Conservation (phyloP, 2,797 vertebrate species). For the Falco concolor region DNA sequence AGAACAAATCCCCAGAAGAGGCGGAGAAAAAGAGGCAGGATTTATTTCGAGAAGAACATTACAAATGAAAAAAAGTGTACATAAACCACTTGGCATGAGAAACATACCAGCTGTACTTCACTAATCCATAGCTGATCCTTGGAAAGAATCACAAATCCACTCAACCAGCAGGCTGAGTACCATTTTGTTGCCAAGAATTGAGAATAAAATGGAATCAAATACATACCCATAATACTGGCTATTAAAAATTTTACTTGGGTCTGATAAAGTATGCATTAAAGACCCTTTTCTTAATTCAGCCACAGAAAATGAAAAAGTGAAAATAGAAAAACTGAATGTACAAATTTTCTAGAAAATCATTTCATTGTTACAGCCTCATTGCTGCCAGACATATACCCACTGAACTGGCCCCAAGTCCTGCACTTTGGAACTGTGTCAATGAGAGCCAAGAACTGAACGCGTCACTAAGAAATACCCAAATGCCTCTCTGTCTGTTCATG, state of each 20-base stretch:
- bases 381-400: neutral
- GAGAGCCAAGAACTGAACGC: neutral
- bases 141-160: slow-evolving; percentile 49
- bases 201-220: slow-evolving; percentile 24
- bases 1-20: neutral
- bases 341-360: neutral
- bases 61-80: neutral
- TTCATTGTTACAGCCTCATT: neutral
- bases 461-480: neutral
- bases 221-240: neutral
- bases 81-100: slow-evolving; percentile 14
- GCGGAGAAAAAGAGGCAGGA: neutral
- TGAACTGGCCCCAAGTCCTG: neutral
- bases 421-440: neutral
- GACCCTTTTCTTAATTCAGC: neutral
- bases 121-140: slow-evolving; percentile 55
- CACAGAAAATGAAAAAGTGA: neutral
- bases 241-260: neutral
- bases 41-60: neutral
- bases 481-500: neutral
- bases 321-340: neutral
- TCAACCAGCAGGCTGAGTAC: slow-evolving; percentile 7
- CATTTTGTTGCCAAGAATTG: neutral
- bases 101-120: slow-evolving; percentile 43
- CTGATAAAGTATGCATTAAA: neutral